Evolutionary conservation across 2,113 vertebrate species (phyloP), one percentile per base, ranked within the genome.

Genomic region (Etheostoma cragini): DNA sequence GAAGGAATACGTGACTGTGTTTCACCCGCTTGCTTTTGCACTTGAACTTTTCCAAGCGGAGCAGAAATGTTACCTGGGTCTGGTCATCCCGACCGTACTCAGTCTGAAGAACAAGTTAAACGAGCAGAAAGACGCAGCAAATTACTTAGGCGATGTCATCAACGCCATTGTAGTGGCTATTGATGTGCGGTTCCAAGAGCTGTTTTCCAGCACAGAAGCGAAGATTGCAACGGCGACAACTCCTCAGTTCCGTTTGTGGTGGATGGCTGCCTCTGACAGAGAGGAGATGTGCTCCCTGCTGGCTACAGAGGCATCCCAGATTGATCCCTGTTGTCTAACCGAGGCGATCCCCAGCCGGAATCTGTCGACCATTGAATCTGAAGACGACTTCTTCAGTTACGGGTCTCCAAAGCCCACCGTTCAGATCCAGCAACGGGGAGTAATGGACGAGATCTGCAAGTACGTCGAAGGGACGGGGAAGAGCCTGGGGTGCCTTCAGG

Each of bases 1-100:
- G 5, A 93, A 90, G n/a, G 94, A 95, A 30, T 95, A 95, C 3
- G 90, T 87, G 3, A 80, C 84, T 0, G 94, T 94, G 4, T 93
- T 94, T 69, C 93, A 94, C 79, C 94, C 94, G 12, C 91, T 95
- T 0, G 92, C 94, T 2, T 94, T 94, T 73, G 92, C 94, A 3
- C 90, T 95, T 5, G 93, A 94, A 73, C 93, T 95, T 49, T 90
- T 95, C 81, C 94, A 95, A 46, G 94, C 92, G 0, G 94, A 95
- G 82, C 92, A 95, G 85, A 94, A 94, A 50, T 94, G 94, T 17
- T 94, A 93, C 85, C 77, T 94, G 66, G 94, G 94, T 10, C 83
- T 94, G 33, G 92, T 94, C 81, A 93, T 95, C 72, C 94, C 94
- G 0, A 95, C 94, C 0, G 76, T 95, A 1, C 91, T 95, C 56